These are phyloP conservation scores for Rhinophrynus dorsalis DNA, from an alignment of 2,797 vertebrate genomes.

Conservation along the genomic window DNA sequence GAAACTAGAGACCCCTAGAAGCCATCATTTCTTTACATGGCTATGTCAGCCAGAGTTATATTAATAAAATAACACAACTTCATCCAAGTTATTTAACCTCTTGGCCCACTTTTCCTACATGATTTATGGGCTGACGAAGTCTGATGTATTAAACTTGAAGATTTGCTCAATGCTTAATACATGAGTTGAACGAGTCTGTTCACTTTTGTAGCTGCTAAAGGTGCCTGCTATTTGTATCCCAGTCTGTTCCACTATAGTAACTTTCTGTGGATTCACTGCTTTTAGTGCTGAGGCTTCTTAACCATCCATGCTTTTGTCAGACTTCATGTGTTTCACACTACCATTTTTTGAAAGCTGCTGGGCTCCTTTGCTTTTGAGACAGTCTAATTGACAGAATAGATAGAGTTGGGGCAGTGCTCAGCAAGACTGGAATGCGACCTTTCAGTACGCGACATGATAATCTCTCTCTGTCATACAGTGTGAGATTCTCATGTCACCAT, in stretches of 20 bases:
- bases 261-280: constrained; percentile 96
- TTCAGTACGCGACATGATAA: too few species aligned
- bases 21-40: constrained; percentile 32
- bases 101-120: too few species aligned
- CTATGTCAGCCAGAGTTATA: constrained; percentile 2
- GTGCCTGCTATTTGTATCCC: constrained; percentile 97
- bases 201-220: constrained; percentile 93
- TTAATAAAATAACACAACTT: constrained; percentile 14
- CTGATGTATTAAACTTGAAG: too few species aligned
- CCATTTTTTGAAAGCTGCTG: constrained; percentile 66
- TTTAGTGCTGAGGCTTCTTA: constrained; percentile 90
- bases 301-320: constrained; percentile 89
- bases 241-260: constrained; percentile 94
- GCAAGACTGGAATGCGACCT: too few species aligned
- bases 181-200: constrained; percentile 94
- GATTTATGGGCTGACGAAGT: too few species aligned
- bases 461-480: too few species aligned
- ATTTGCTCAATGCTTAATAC: constrained; percentile 91
- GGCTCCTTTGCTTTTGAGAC: constrained; percentile 69
- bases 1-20: constrained; percentile 35
- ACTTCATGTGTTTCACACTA: constrained; percentile 75
- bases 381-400: constrained; percentile 79
- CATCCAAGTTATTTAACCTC: constrained; percentile 16
- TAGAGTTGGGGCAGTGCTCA: too few species aligned
- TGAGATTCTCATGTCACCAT: too few species aligned